These are phyloP conservation scores for Zenarchopterus dispar DNA, from an alignment of 2,797 vertebrate genomes.

Conservation along the genomic window DNA sequence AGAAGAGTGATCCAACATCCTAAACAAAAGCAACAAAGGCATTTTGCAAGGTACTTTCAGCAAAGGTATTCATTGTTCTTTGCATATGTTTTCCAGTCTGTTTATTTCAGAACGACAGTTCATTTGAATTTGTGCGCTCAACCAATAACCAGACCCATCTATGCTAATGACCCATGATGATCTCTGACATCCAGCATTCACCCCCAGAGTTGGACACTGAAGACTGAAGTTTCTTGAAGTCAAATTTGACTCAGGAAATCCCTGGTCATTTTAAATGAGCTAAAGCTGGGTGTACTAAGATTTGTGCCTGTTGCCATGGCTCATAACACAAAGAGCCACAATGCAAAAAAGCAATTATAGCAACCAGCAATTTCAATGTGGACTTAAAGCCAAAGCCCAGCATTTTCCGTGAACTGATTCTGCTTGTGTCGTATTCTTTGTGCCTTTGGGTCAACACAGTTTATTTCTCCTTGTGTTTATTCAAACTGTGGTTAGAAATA, in stretches of 20 bases:
- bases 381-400: slow-evolving; percentile 19
- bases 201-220: no score
- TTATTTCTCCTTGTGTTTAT: slow-evolving; percentile 45
- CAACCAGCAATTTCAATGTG: slow-evolving; percentile 14
- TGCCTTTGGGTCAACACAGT: slow-evolving; percentile 17
- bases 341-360: slow-evolving; percentile 15
- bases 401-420: slow-evolving; percentile 29
- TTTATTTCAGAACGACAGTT: not conserved
- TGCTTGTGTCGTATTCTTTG: slow-evolving; percentile 33
- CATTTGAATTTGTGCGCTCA: not conserved
- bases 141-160: not conserved
- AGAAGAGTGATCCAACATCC: no score
- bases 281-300: not conserved
- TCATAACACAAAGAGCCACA: slow-evolving; percentile 23
- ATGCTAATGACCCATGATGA: no score
- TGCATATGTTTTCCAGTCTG: not conserved
- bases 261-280: slow-evolving; percentile 1
- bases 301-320: not conserved
- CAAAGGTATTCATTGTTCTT: not conserved
- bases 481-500: slow-evolving; percentile 25
- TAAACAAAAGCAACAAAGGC: no score
- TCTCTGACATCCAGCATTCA: no score
- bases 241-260: no score
- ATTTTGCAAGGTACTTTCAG: not conserved
- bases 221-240: no score